Conservation (phyloP, 2,797 vertebrate genomes). For the Enteromius paludinosus region DNA sequence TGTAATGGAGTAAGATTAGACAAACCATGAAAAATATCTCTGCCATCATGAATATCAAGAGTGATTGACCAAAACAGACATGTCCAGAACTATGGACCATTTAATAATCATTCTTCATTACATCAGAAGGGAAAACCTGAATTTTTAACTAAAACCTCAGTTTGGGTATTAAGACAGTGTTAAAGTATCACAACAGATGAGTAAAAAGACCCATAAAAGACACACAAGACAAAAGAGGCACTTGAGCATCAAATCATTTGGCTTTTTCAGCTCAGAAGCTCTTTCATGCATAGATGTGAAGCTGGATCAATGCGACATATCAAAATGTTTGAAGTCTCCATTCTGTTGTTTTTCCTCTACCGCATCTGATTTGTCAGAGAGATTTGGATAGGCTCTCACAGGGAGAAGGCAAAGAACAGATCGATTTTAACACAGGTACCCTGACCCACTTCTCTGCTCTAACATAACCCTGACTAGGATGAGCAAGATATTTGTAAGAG, state of each 20-base stretch:
- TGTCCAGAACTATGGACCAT: background rate
- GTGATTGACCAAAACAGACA: background rate
- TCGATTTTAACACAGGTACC: slow-evolving; percentile 70
- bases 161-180: background rate
- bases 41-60: background rate
- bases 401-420: slow-evolving; percentile 65
- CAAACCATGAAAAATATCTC: background rate
- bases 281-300: slow-evolving; percentile 63
- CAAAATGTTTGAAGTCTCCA: slow-evolving; percentile 51
- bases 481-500: background rate
- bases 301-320: slow-evolving; percentile 71
- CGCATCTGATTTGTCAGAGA: slow-evolving; percentile 69
- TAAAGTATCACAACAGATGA: background rate
- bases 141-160: background rate
- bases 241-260: slow-evolving; percentile 31
- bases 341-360: slow-evolving; percentile 69
- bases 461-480: background rate
- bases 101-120: background rate
- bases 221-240: background rate
- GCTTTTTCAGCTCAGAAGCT: slow-evolving; percentile 10
- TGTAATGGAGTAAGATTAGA: background rate
- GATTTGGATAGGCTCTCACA: slow-evolving; percentile 69
- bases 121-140: background rate
- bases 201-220: background rate
- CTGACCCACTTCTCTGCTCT: slow-evolving; percentile 66